phyloP scores from a whole-genome alignment of 2,113 vertebrate species.

The Mungos mungo region DNA sequence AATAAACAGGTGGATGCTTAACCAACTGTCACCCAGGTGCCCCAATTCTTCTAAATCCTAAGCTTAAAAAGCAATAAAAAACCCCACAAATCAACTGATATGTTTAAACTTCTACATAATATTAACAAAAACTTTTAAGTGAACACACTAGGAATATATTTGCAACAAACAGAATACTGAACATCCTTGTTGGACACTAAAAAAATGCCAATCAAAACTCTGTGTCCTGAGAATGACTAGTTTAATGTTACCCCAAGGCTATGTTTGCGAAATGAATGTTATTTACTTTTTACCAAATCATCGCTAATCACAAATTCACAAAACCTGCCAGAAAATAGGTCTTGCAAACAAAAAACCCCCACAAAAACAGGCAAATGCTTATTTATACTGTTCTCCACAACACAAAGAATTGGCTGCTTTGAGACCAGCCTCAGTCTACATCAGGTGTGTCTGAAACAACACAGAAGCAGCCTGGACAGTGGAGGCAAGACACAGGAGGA shows the following conservation, averaged over 20 bases:
- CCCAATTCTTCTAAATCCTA: slow-evolving; percentile 8
- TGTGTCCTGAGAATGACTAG: not conserved
- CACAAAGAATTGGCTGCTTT: not conserved
- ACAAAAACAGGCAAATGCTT: not conserved
- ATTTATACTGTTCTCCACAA: not conserved
- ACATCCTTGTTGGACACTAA: not conserved
- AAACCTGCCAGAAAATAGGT: not conserved
- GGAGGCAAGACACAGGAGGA: not conserved
- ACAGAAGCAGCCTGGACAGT: not conserved
- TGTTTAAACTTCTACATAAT: not conserved
- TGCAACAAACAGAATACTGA: slow-evolving; percentile 8
- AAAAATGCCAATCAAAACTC: not conserved
- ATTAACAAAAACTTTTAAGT: not conserved
- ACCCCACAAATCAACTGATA: not conserved
- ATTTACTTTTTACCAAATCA: not conserved
- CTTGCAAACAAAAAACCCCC: not conserved
- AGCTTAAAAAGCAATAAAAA: slow-evolving; percentile 11
- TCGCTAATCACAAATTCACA: not conserved
- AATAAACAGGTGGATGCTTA: too few species aligned
- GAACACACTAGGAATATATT: not conserved
- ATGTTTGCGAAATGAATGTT: not conserved
- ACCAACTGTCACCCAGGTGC: too few species aligned
- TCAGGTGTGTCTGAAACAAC: not conserved
- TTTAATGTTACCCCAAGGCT: not conserved
- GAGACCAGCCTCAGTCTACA: not conserved